phyloP scores from a whole-genome alignment of 2,888 invertebrate genomes.

The Acanthosepion lycidas region DNA sequence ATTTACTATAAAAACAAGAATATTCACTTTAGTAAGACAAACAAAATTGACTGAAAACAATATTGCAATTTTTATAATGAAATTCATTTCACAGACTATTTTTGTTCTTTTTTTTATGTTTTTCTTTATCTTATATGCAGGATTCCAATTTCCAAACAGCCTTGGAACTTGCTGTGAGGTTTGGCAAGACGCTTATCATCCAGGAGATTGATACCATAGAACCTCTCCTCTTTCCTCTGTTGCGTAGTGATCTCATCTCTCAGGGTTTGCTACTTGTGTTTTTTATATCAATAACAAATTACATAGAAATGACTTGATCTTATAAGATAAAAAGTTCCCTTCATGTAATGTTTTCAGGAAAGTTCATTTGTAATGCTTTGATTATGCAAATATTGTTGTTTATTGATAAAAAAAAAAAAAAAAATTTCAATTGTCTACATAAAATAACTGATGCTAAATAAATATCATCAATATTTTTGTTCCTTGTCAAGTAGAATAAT shows the following conservation, averaged over 20 bases:
- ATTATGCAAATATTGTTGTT: not conserved
- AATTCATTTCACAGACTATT: too few species aligned
- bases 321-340: not conserved
- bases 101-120: not conserved
- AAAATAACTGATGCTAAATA: too few species aligned
- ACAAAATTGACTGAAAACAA: too few species aligned
- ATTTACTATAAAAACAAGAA: too few species aligned
- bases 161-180: constrained; percentile 80
- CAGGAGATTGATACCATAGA: constrained; percentile 83
- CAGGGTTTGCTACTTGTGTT: constrained; percentile 70
- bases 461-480: too few species aligned
- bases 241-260: constrained; percentile 80
- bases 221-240: constrained; percentile 80
- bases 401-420: not conserved
- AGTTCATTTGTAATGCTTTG: not conserved
- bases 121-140: constrained; percentile 56
- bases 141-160: constrained; percentile 75
- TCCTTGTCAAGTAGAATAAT: too few species aligned
- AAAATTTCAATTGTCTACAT: not conserved
- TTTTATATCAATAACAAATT: not conserved
- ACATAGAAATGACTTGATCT: not conserved
- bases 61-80: too few species aligned
- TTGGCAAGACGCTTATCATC: constrained; percentile 91
- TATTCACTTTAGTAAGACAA: too few species aligned
- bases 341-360: not conserved